Base-by-base conservation (phyloP, 2,888 invertebrate genomes). In the Thymelicus lineola region DNA sequence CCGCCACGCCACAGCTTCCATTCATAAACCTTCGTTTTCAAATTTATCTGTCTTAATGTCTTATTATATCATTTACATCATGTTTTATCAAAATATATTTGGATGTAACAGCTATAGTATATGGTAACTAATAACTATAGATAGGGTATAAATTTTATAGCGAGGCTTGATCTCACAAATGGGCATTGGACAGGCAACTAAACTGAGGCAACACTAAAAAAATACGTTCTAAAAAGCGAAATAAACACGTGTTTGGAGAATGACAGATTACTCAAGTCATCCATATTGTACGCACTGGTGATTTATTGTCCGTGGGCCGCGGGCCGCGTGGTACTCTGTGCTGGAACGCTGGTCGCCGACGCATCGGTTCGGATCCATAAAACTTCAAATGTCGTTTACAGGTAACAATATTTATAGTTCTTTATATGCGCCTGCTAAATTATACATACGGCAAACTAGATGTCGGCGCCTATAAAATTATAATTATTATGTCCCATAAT, bases 321-420 rank as follows among this genome's bases (percentile, higher is more conserved):
- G 28, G 28, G 28, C 28, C 48, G 15, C 7, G 4, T 17, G 3
- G 17, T 7, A 15, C 7, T n/a, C n/a, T 5, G 14, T 45, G 28
- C 1, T 28, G 28, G 28, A 50, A 12, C 50, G 20, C 38, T n/a
- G 14, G n/a, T n/a, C 53, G 53, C 63, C 63, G 50, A 63, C 62
- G 62, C 62, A 48, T 48, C 60, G 14, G 35, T 42, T 55, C 35
- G 61, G 61, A 61, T 46, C 61, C 46, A 61, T 61, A 61, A 61
- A 61, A 61, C 46, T 46, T 46, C 28, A 61, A 61, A 61, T 46
- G 28, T 61, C 58, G 60, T 20, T 46, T 42, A 46, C 59, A 61
- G 28, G 14, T 12, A 28, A 42, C 42, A 61, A 14, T 14, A 61
- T 61, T 61, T 61, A 61, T 61, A 14, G 60, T 46, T 61, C 15